These are phyloP conservation scores for Plodia interpunctella DNA, from an alignment of 1,140 invertebrate genomes.

Conservation along the genomic window DNA sequence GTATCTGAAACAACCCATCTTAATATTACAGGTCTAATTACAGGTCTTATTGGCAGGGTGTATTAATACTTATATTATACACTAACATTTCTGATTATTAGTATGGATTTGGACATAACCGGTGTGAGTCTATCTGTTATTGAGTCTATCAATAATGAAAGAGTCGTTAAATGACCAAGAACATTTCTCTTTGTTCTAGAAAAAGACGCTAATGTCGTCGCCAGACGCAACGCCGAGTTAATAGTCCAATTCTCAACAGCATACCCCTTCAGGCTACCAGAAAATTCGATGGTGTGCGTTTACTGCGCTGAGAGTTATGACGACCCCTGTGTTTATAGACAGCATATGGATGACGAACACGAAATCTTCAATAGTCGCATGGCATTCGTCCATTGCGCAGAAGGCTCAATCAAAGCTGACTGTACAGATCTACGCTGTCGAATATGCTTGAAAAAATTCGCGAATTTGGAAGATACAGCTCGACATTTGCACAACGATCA, in stretches of 20 bases:
- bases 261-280: constrained; percentile 41
- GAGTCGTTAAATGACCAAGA: constrained; percentile 31
- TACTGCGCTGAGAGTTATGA: constrained; percentile 39
- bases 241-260: constrained; percentile 41
- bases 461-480: constrained; percentile 25
- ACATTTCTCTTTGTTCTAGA: constrained; percentile 52
- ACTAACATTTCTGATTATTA: no score
- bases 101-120: no score
- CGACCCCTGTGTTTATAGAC: constrained; percentile 28
- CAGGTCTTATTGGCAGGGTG: no score
- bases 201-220: constrained; percentile 33
- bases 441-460: constrained; percentile 23
- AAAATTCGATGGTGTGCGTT: constrained; percentile 39
- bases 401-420: constrained; percentile 41
- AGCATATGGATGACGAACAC: constrained; percentile 42
- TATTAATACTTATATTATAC: no score
- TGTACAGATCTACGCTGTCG: constrained; percentile 34
- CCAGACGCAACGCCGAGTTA: constrained; percentile 42
- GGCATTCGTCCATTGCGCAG: constrained; percentile 33
- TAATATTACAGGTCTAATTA: no score
- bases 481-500: constrained; percentile 28
- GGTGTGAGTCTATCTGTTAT: neutral
- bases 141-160: constrained; percentile 3
- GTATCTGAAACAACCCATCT: no score
- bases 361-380: constrained; percentile 26